Evolutionary conservation across 1,140 invertebrate genomes (phyloP).

Genomic region (Drosophila aff.): DNA sequence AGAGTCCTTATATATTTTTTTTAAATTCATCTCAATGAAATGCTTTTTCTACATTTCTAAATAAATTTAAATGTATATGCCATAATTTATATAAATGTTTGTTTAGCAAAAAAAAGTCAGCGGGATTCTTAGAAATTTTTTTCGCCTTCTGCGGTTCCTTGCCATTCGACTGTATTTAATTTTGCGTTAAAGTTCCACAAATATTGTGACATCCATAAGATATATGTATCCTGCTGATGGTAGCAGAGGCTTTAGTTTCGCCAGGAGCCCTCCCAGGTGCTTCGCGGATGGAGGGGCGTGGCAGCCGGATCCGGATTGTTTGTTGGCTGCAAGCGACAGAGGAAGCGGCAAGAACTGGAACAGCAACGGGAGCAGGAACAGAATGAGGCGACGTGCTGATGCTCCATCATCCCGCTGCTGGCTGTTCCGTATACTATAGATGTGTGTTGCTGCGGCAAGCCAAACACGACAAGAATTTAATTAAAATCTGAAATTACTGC

Average conservation of each 20-base stretch:
- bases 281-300: slow-evolving; percentile 14
- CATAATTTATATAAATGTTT: no score
- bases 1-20: no score
- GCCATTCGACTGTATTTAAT: slow-evolving; percentile 23
- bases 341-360: slow-evolving; percentile 13
- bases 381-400: slow-evolving; percentile 25
- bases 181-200: slow-evolving; percentile 27
- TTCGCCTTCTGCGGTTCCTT: background rate
- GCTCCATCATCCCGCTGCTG: slow-evolving; percentile 27
- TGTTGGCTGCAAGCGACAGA: slow-evolving; percentile 40
- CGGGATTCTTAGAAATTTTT: background rate
- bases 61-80: no score
- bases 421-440: slow-evolving; percentile 5
- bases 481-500: slow-evolving; percentile 81
- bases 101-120: no score
- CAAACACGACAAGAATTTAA: slow-evolving; percentile 76
- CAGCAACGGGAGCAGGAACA: slow-evolving; percentile 7
- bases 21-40: no score
- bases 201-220: slow-evolving; percentile 31
- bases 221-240: slow-evolving; percentile 3
- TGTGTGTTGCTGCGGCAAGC: slow-evolving; percentile 33
- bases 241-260: slow-evolving; percentile 4
- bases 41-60: no score
- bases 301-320: slow-evolving; percentile 30
- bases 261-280: slow-evolving; percentile 14